These are phyloP conservation scores for Gambusia yucatana DNA, from an alignment of 2,797 vertebrate species.

Conservation along the genomic window DNA sequence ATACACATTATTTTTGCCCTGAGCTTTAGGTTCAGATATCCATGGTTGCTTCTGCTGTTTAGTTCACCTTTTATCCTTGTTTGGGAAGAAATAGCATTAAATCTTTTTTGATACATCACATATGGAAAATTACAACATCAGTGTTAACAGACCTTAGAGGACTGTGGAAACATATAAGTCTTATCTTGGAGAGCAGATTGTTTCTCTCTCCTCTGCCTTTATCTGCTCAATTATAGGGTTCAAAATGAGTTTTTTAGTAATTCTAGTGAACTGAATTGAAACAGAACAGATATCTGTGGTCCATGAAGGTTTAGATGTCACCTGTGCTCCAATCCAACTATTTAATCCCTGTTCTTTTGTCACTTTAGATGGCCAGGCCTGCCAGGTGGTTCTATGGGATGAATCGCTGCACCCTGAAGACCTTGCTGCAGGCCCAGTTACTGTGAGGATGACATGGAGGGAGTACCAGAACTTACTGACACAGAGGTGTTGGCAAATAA, in stretches of 20 bases:
- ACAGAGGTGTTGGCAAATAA: slow-evolving; percentile 90
- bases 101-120: background rate
- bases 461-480: slow-evolving; percentile 88
- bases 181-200: slow-evolving; percentile 3
- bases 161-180: background rate
- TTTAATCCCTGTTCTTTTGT: slow-evolving; percentile 16
- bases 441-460: slow-evolving; percentile 87
- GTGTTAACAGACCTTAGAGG: background rate
- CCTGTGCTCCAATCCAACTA: slow-evolving; percentile 14
- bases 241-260: background rate
- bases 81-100: background rate
- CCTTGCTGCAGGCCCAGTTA: slow-evolving; percentile 77
- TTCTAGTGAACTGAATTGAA: background rate
- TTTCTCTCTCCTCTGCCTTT: background rate
- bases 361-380: slow-evolving; percentile 82
- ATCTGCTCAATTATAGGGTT: background rate
- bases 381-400: slow-evolving; percentile 91
- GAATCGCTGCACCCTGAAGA: slow-evolving; percentile 82
- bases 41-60: background rate
- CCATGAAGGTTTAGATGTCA: background rate
- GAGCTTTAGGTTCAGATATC: background rate
- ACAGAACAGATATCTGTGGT: background rate
- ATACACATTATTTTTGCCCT: background rate
- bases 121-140: background rate
- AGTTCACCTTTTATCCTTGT: background rate